Evolutionary conservation across 2,888 invertebrate species (phyloP), one percentile per base, ranked within the genome.

Genomic region (Scotopteryx bipunctaria): DNA sequence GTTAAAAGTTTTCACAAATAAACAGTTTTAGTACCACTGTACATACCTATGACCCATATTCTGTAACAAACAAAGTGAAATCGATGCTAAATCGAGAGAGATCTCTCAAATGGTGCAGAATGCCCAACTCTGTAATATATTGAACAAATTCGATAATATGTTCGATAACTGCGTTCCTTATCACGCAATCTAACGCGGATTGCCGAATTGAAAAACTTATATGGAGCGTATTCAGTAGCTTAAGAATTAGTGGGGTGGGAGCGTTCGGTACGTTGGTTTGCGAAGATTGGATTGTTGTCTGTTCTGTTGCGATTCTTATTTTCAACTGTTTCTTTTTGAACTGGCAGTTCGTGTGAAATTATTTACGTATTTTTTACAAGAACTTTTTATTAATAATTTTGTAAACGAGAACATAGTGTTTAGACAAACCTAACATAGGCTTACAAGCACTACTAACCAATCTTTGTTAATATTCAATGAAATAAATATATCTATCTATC

Each of bases 151-250:
- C 50, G 53, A 62, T 65, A 62, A 63, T 65, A 59, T 58, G 60
- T 61, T 59, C 53, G 48, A 51, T 52, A 53, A 60, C 53, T 38
- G 38, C 31, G 42, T 49, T 44, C 33, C 37, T 54, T 50, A 60
- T 57, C 57, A 51, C 49, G 46, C 46, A 46, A 59, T 64, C 59
- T 53, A 54, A 57, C 46, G 51, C 52, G 17, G 52, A 52, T 42
- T 43, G 37, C 40, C 54, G 59, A 61, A 66, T 66, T 64, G 64
- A 64, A 66, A 66, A 64, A 66, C 66, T 64, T 64, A 62, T 62
- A 63, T 63, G 61, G 38, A 63, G 61, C 63, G 59, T 59, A 56
- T 54, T 57, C 46, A 49, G 47, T 49, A 5, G 19, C 31, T 45
- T 41, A 53, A 38, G 48, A 25, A 25, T 25, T 15, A 25, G 19